Evolutionary conservation across 2,888 invertebrate genomes (phyloP), one percentile per base, ranked within the genome.

Genomic region (Rhamphomyia laevipes): DNA sequence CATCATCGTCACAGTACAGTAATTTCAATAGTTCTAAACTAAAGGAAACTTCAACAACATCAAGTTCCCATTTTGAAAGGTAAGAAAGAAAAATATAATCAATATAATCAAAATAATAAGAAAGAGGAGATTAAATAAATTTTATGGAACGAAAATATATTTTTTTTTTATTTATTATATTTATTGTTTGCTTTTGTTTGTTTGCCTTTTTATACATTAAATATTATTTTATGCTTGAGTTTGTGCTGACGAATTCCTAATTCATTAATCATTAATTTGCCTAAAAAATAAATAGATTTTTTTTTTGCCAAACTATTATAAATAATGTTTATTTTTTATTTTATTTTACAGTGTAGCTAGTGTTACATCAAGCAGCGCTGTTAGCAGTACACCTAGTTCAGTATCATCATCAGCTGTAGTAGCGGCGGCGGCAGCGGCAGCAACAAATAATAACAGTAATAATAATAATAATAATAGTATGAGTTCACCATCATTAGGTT

Each of bases 11-110:
- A 60, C 70, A 70, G 60, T 70, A 70, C 62, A 65, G 68, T 64
- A 71, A 67, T 62, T 70, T 67, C 63, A 70, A 64, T 66, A 68
- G 64, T 60, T 63, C 68, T 59, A 71, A 71, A 61, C 62, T 70
- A 52, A 71, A 70, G 65, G 70, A 71, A 55, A 63, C 69, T 48
- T 60, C 68, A 48, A 61, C 65, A 45, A 62, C 65, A 48, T 62
- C 66, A 51, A 67, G 64, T 52, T 61, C 69, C 51, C 69, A 68
- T 57, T 71, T 64, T 55, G 70, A 71, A 60, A 69, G 70, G 70
- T 71, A 64, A 65, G 66, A 53, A 35, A 33, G 31, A 43, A 46
- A 35, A 33, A 35, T n/a, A 35, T 13, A 33, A 33, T 13, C 4
- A 33, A 9, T 30, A 30, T n/a, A n/a, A n/a, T n/a, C n/a, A n/a